Evolutionary conservation across 30 jellyfish, hydroid and myxozoan species (phyloP).

Genomic region (Hydra vulgaris): DNA sequence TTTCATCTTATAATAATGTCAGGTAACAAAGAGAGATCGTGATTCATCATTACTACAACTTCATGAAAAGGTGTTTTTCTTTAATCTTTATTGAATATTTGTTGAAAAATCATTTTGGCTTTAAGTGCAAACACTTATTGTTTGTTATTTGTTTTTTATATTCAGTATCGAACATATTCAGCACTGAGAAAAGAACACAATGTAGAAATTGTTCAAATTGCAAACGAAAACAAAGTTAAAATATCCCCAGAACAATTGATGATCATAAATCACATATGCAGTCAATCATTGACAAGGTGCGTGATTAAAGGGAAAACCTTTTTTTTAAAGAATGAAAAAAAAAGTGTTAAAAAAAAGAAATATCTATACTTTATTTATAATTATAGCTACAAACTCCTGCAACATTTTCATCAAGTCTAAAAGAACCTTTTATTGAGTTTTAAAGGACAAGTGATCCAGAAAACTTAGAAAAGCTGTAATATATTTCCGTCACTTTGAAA

Average conservation of each 20-base stretch:
- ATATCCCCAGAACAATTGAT: conserved; percentile 98
- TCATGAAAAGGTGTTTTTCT: conserved; percentile 62
- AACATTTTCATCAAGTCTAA: no score
- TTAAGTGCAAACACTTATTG: background rate
- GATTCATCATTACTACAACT: conserved; percentile 90
- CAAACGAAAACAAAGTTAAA: conserved; percentile 95
- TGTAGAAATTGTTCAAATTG: conserved; percentile 93
- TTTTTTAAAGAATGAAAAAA: no score
- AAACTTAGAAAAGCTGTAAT: no score
- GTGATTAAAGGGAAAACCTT: no score
- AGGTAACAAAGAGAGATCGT: conserved; percentile 86
- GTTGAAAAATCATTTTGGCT: background rate
- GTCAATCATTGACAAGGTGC: conserved; percentile 93
- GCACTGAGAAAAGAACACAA: conserved; percentile 95
- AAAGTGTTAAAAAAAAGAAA: no score
- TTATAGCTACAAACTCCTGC: no score
- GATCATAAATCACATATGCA: conserved; percentile 98
- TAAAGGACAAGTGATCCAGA: no score
- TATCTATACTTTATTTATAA: no score
- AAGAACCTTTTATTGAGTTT: no score
- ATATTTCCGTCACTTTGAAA: no score
- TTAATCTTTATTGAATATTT: background rate
- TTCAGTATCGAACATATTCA: conserved; percentile 85
- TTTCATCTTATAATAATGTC: background rate
- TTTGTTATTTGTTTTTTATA: no score